Evolutionary conservation across 2,888 invertebrate genomes (phyloP).

Genomic region (Caenorhabditis drosophilae): DNA sequence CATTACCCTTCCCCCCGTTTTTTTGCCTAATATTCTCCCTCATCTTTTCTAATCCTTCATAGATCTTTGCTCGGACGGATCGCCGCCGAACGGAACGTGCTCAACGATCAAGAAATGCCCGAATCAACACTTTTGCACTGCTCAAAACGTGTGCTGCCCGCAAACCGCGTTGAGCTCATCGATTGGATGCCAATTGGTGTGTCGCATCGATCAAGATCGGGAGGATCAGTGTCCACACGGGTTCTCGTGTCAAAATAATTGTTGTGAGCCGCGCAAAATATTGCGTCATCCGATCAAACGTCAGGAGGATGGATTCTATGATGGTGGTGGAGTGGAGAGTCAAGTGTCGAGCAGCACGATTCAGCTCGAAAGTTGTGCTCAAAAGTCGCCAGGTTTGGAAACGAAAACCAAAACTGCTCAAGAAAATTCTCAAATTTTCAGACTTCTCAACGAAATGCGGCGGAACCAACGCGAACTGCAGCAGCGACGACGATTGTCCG

Average conservation of each 20-base stretch:
- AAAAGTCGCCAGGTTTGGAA: no score
- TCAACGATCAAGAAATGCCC: conserved; percentile 16
- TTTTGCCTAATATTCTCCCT: no score
- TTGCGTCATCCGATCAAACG: conserved; percentile 34
- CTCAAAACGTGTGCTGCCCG: conserved; percentile 48
- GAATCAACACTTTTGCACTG: conserved; percentile 34
- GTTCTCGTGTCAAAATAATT: conserved; percentile 41
- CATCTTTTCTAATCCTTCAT: conserved; percentile 6
- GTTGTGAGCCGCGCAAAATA: conserved; percentile 39
- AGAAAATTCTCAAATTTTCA: not conserved
- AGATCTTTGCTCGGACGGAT: conserved; percentile 49
- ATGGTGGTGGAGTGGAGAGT: no score
- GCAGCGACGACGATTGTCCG: conserved; percentile 48
- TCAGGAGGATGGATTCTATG: not conserved
- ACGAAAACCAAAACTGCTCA: no score
- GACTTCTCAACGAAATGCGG: conserved; percentile 19
- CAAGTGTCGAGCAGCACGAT: not conserved
- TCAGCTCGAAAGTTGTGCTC: no score
- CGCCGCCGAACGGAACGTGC: conserved; percentile 43
- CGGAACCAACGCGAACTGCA: conserved; percentile 47
- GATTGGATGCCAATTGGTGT: conserved; percentile 28
- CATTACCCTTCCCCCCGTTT: no score
- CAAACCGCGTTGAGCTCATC: conserved; percentile 22
- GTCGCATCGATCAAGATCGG: conserved; percentile 43
- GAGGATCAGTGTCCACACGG: conserved; percentile 44